Evolutionary conservation across 23 tunicate species (phyloP).

Genomic region (Trididemnum miniatum): DNA sequence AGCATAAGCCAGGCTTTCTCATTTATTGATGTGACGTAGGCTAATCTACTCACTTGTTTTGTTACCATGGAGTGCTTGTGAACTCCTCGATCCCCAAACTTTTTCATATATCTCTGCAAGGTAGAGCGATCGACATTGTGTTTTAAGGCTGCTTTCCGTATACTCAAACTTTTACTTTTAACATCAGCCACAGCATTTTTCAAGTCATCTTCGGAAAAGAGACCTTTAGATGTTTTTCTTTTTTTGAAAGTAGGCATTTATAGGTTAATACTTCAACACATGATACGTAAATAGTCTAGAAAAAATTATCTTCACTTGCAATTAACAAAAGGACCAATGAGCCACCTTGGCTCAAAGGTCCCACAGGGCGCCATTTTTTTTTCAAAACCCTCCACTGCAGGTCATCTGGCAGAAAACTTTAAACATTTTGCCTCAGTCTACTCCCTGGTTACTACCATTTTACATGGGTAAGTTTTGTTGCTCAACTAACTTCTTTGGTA

Average conservation of each 20-base stretch:
- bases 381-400: not conserved
- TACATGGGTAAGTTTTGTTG: conserved; percentile 7
- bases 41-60: conserved; percentile 24
- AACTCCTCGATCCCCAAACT: conserved; percentile 8
- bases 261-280: not conserved
- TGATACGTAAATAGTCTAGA: not conserved
- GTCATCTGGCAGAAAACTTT: not conserved
- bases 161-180: not conserved
- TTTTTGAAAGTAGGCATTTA: conserved; percentile 32
- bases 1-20: not conserved
- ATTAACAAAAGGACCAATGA: not conserved
- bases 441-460: not conserved
- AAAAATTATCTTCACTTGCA: not conserved
- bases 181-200: conserved; percentile 11
- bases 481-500: not conserved
- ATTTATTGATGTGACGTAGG: not conserved
- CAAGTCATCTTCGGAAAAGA: conserved; percentile 8
- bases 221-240: not conserved
- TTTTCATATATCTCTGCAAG: not conserved
- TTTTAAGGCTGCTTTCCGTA: conserved; percentile 8
- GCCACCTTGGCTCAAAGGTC: conserved; percentile 6
- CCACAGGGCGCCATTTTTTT: conserved; percentile 6
- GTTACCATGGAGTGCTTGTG: conserved; percentile 21
- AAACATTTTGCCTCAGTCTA: conserved; percentile 6
- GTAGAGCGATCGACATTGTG: conserved; percentile 11